Evolutionary conservation across 2,113 vertebrate species (phyloP), one percentile per base, ranked within the genome.

Genomic region (Sapayoa aenigma): DNA sequence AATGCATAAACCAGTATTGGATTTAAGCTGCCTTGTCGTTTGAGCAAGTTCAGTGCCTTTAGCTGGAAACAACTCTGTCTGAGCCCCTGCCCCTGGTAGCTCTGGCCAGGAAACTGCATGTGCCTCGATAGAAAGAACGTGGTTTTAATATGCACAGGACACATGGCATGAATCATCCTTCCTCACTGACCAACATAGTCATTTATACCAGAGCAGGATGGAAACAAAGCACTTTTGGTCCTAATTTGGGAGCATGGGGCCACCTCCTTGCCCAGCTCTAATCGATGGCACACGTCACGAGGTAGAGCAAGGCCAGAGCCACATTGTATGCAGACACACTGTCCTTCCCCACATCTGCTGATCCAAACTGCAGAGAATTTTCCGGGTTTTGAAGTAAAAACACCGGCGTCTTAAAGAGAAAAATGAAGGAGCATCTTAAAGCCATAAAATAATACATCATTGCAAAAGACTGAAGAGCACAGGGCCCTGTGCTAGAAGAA

Each of bases 211-310:
- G 27, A 33, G n/a, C 0, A 0, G 50, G 31, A 39, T 67, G 76
- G 76, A 74, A 88, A 92, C 68, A 83, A 91, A 93, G 71, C 33
- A 16, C 39, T 83, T 63, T 10, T 41, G 39, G 10, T 47, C 13
- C 58, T 77, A 35, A 73, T 67, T 52, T 84, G 68, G 82, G 47
- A 77, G n/a, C 24, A 21, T 3, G 1, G 28, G 1, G 3, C 46
- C 62, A 65, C 50, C 18, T 67, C 23, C 58, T 65, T 27, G 30
- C 20, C 72, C 46, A 79, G 66, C 67, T 77, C 67, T 4, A 11
- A 10, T 56, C 2, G 2, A 22, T 7, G 11, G 9, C 59, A 12
- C 1, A 0, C 1, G 37, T 23, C 33, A 35, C 0, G 0, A 65
- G 72, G 63, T 55, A 73, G 53, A 66, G 49, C 58, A 84, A 46